Percentiles rank a stretch among this genome's conserved stretches.
These are phyloP conservation scores for Urocynchramus pylzowi DNA, from an alignment of 2,113 vertebrate species.

Conservation along the genomic window DNA sequence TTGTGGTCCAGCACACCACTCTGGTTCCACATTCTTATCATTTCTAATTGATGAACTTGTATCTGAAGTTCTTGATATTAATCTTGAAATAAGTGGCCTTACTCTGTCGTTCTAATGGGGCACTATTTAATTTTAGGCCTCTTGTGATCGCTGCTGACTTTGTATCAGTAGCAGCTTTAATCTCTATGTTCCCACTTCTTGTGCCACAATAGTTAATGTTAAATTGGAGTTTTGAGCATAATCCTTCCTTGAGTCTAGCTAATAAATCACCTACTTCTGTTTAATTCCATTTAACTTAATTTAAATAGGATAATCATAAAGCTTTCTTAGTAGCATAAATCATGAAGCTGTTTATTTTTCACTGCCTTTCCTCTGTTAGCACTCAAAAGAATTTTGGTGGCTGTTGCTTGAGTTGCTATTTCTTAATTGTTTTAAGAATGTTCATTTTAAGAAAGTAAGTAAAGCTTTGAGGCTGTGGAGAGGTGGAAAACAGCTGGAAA, in stretches of 20 bases:
- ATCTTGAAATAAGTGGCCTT: background rate
- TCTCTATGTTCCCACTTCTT: background rate
- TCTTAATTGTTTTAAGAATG: background rate
- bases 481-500: background rate
- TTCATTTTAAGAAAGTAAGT: background rate
- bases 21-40: background rate
- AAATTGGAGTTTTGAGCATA: background rate
- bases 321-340: background rate
- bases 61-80: background rate
- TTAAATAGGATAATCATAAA: background rate
- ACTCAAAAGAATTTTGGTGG: background rate
- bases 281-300: background rate
- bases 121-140: background rate
- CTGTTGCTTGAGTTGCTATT: background rate
- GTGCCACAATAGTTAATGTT: background rate
- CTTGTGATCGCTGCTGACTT: background rate
- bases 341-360: background rate
- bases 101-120: background rate
- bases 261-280: background rate
- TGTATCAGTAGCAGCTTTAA: background rate
- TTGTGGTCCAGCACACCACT: background rate
- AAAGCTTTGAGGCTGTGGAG: background rate
- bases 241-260: background rate
- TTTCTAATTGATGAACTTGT: background rate
- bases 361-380: background rate